A percentile compares a stretch with the other conserved stretches of the same genome.
Conservation (phyloP, 2,113 vertebrate species). For the Pollimyrus isidori region DNA sequence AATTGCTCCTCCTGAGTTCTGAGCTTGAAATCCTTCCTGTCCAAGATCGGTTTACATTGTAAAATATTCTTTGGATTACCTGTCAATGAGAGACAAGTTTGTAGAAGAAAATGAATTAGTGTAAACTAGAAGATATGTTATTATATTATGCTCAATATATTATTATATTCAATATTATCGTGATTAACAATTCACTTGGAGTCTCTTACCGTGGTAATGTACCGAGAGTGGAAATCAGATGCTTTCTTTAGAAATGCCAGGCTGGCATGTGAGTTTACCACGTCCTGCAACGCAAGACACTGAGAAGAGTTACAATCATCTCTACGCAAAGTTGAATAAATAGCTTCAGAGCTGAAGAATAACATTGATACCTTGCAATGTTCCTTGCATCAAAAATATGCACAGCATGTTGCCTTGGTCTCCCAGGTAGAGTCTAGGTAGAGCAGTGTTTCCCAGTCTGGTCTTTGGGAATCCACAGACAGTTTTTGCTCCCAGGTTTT, state of each 20-base stretch:
- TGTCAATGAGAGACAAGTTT: constrained; percentile 39
- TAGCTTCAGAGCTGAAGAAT: neutral
- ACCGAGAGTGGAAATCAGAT: constrained; percentile 87
- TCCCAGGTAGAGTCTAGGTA: neutral
- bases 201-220: constrained; percentile 87
- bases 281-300: neutral
- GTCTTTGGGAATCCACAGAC: neutral
- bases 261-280: neutral
- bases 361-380: neutral
- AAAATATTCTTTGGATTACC: constrained; percentile 96
- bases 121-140: neutral
- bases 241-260: constrained; percentile 76
- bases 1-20: constrained; percentile 83
- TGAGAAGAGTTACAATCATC: neutral
- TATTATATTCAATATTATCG: neutral
- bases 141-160: no score
- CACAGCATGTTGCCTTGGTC: neutral
- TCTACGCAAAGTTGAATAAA: neutral
- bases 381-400: neutral
- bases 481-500: neutral
- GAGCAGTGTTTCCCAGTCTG: neutral
- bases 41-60: constrained; percentile 91
- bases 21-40: constrained; percentile 79
- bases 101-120: neutral
- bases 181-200: neutral